Conservation (phyloP, 2,113 vertebrate genomes). For the Campylorhamphus procurvoides region DNA sequence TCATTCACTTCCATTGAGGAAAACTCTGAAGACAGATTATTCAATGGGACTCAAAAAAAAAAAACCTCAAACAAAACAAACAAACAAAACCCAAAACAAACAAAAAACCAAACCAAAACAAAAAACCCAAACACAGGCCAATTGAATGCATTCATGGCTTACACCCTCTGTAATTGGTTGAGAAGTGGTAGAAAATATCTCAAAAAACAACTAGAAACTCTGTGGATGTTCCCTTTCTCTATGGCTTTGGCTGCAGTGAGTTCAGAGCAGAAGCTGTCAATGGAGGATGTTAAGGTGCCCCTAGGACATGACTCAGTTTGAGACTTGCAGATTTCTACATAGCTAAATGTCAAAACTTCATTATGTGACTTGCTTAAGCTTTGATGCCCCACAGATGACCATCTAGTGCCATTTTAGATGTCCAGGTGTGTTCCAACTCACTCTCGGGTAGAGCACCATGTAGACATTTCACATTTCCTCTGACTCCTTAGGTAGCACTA, state of each 20-base stretch:
- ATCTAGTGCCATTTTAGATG: neutral
- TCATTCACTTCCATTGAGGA: neutral
- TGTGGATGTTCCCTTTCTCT: neutral
- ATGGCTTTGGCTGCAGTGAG: neutral
- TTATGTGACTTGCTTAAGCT: neutral
- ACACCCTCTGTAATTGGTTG: neutral
- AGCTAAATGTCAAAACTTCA: neutral
- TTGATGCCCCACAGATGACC: neutral
- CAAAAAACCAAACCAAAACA: no score
- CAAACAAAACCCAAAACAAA: no score
- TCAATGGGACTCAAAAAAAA: neutral
- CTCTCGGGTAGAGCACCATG: neutral
- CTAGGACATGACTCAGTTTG: neutral
- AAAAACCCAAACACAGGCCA: no score
- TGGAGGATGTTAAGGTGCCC: neutral
- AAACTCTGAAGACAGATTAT: neutral
- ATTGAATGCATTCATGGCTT: neutral
- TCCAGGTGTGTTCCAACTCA: neutral
- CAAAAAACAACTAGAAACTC: neutral
- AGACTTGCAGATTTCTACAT: neutral
- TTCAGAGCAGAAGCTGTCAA: neutral
- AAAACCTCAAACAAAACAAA: no score
- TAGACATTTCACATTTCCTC: neutral
- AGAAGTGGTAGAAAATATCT: neutral
- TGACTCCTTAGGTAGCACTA: neutral